Base-by-base conservation (phyloP, 2,113 vertebrate species). In the Pachycephala philippinensis region DNA sequence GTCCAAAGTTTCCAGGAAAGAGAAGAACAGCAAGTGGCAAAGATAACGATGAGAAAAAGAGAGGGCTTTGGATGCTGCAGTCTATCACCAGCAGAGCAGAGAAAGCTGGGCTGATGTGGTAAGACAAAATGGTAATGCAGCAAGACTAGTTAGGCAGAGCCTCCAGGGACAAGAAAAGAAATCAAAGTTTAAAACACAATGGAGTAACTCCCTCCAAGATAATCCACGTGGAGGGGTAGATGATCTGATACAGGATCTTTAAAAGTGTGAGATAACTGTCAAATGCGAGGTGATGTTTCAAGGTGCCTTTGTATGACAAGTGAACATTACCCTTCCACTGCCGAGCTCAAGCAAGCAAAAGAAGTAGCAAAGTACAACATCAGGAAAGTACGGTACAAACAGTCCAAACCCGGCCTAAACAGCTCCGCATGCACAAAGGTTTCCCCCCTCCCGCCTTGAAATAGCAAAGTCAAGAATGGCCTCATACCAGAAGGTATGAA, bases 401-500 rank as follows among this genome's bases (percentile, higher is more conserved):
- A 80, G 78, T 45, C 42, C 77, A 66, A 72, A 83, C 49, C 7
- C 79, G 63, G 83, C 54, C 88, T 47, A 54, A 94, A 90, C 24
- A 77, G 59, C 77, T 85, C 42, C 61, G 70, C 59, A 61, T 5
- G 54, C 45, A 93, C 45, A 69, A 89, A 92, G 39, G 19, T 22
- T 42, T 59, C 5, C 42, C 35, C 20, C 14, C 45, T 53, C 70
- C 52, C 13, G 24, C 53, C 75, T 50, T 88, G 75, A 95, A 90
- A 96, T 2, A 92, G 84, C 79, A 31, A 93, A 83, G 61, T 69
- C 47, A 91, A 88, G 92, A 93, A 96, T 40, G 40, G 86, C 54
- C 52, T 90, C 59, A 61, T 37, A 92, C 30, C 80, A 95, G 90
- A 95, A 95, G 86, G 91, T 74, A 80, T 26, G 92, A 94, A 49